Percentiles rank a stretch among this genome's conserved stretches.
Evolutionary conservation across 2,797 vertebrate genomes (phyloP).

Genomic region (Tinamus major): DNA sequence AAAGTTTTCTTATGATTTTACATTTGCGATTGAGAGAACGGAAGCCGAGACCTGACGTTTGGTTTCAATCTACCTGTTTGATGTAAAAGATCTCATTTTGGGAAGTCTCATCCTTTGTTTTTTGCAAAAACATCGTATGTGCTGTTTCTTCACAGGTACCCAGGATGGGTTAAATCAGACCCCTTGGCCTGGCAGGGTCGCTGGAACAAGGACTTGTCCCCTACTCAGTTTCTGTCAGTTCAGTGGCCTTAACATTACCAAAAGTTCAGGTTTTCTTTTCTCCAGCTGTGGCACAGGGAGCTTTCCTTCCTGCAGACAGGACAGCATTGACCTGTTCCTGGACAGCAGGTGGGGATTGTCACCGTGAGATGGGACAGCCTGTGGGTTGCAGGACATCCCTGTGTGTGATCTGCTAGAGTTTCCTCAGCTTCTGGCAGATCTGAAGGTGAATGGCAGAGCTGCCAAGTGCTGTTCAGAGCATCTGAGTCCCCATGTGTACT

Average conservation of each 20-base stretch:
- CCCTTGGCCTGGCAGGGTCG: background rate
- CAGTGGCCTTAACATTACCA: background rate
- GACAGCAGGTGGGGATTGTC: fast-evolving
- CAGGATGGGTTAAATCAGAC: background rate
- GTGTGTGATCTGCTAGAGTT: background rate
- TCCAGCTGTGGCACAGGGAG: background rate
- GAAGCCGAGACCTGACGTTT: background rate
- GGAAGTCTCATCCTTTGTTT: background rate
- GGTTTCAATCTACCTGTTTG: background rate
- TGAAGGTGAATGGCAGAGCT: background rate
- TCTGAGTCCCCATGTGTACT: background rate
- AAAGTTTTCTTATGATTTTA: background rate
- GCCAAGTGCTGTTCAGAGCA: background rate
- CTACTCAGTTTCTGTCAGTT: background rate
- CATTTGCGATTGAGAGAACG: background rate
- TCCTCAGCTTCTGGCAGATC: background rate
- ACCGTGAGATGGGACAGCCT: background rate
- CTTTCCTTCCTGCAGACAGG: background rate
- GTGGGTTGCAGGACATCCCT: background rate
- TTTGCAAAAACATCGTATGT: background rate
- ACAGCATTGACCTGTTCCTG: background rate
- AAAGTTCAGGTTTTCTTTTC: background rate
- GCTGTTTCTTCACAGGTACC: background rate
- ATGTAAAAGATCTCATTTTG: background rate
- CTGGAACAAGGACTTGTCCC: background rate